Base-by-base conservation (phyloP, 2,113 vertebrate genomes). In the Phalacrocorax brasilianus region DNA sequence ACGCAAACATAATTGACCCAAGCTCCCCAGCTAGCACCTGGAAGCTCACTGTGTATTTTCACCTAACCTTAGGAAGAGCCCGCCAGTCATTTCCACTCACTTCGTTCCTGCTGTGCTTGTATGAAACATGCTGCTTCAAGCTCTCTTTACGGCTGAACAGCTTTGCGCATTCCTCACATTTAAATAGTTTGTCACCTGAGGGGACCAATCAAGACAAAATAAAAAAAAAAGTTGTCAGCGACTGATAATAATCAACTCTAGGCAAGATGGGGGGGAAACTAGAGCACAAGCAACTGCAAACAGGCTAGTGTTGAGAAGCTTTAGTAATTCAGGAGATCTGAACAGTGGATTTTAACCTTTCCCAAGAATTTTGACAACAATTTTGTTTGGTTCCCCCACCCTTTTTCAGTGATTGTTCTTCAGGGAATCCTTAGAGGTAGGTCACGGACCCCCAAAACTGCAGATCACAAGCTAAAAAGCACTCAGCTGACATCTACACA, bases 121-220 rank as follows among this genome's bases (percentile, higher is more conserved):
- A 99, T 0, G 99, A 99, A 66, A 99, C 99, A 32, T 99, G 99
- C 95, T 99, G 99, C 98, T 99, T 99, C 80, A 99, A 98, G 84
- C 99, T 99, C 97, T 99, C 99, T 95, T 99, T 99, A 61, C 99
- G 99, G 97, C 99, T 99, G 97, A 99, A 99, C 93, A 99, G 96
- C 96, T 99, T 99, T n/a, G 99, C 98, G 66, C 99, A 99, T 72
- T 99, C 99, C 49, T 99, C 99, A 88, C 99, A 99, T 82, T 99
- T 99, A 94, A 99, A 99, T 30, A 99, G 98, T 95, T 99, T 99
- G 96, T 99, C 99, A 44, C 99, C 99, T 99, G 88, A 47, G 55
- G 91, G 70, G 61, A 91, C 42, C 93, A 85, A 88, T 68, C 53
- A 22, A 63, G 10, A 87, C 49, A 81, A 95, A 84, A 95, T 28